Conservation (phyloP, 2,888 invertebrate species). For the Caradrina clavipalpis region DNA sequence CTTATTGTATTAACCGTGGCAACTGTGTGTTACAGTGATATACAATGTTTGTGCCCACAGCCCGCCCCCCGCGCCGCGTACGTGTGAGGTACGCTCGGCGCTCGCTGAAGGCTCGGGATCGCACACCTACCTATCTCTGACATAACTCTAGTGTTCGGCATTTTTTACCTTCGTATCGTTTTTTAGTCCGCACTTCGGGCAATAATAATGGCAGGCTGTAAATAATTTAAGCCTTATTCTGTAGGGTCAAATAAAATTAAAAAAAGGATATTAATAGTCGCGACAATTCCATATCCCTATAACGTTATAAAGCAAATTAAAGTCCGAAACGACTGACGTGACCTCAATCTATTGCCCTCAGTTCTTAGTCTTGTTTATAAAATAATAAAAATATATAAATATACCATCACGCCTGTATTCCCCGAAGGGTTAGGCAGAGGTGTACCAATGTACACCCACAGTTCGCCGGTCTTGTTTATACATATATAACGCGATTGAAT, state of each 20-base stretch:
- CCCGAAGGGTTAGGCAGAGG: too few relatives aligned
- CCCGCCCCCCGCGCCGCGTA: background rate
- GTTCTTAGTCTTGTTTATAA: slow-evolving; percentile 19
- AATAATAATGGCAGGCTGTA: background rate
- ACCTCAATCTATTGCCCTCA: slow-evolving; percentile 15
- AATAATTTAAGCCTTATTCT: background rate
- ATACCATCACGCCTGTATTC: too few relatives aligned
- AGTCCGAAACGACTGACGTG: slow-evolving; percentile 30
- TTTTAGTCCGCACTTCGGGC: slow-evolving; percentile 12
- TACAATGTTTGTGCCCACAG: slow-evolving; percentile 13
- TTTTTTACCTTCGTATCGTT: background rate
- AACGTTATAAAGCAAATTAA: slow-evolving; percentile 28
- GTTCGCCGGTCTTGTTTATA: slow-evolving; percentile 33
- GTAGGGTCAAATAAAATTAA: slow-evolving; percentile 17
- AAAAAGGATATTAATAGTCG: slow-evolving; percentile 10
- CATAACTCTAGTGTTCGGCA: background rate
- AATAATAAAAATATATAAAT: too few relatives aligned
- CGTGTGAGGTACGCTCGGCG: slow-evolving; percentile 18
- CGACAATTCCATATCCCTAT: slow-evolving; percentile 8
- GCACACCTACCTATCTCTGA: slow-evolving; percentile 1
- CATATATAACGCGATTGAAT: slow-evolving; percentile 53
- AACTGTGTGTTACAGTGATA: slow-evolving; percentile 40
- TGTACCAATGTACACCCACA: too few relatives aligned
- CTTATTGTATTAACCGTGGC: slow-evolving; percentile 49
- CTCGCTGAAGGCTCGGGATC: slow-evolving; percentile 1